Evolutionary conservation across 2,113 vertebrate genomes (phyloP), one percentile per base, ranked within the genome.

Genomic region (Tauraco erythrolophus): DNA sequence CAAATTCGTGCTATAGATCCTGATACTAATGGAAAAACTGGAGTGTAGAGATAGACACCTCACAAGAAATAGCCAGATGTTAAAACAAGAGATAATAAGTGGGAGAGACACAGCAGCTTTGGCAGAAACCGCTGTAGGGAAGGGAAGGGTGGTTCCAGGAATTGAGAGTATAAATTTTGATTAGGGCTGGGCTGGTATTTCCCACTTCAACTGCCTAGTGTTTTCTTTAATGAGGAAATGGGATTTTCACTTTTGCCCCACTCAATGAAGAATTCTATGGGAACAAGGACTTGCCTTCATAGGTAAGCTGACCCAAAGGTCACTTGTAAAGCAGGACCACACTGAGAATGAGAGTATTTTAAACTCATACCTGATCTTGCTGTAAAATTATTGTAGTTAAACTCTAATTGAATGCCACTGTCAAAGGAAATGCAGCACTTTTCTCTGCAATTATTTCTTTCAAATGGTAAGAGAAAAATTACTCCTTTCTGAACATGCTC

Each of bases 181-280:
- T 96, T 97, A 96, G 95, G 97, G 97, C 92, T 96, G 96, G 97
- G 95, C 96, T 92, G 96, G 96, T 97, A 96, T 95, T 97, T 97
- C 97, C 94, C 96, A 93, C 71, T 96, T 94, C 88, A 97, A 94
- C 93, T 96, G 97, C 75, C 89, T 95, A n/a, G 50, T 92, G 90
- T 93, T 96, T n/a, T 94, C 31, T 85, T 90, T 93, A 94, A 96
- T 62, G n/a, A 96, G 84, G 88, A 96, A 96, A 88, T 35, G 37
- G 45, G 86, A 74, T 91, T 94, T 95, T 95, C 54, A 70, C 66
- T 90, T 93, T 80, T 96, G 37, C 30, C n/a, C 82, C 53, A 62
- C 69, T 91, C 69, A 75, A 3, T n/a, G 39, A 64, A 72, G 71
- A 79, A 81, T 81, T 70, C 66, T 87, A 58, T 14, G 57, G 57